These are phyloP conservation scores for Noctua pronuba DNA, from an alignment of 2,888 invertebrate species.

Conservation along the genomic window DNA sequence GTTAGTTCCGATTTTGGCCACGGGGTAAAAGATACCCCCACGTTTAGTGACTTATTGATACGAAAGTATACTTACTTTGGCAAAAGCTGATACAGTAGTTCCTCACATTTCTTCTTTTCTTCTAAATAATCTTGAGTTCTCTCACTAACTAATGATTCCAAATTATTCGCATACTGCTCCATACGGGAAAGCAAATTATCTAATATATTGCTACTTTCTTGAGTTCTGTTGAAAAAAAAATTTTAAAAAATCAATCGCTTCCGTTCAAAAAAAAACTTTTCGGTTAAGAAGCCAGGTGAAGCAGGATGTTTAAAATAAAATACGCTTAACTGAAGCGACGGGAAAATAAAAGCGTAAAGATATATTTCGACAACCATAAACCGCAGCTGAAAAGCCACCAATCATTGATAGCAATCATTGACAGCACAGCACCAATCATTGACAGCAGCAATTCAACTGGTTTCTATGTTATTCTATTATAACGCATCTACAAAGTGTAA, in stretches of 20 bases:
- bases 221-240: constrained; percentile 91
- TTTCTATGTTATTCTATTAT: neutral
- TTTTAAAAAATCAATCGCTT: neutral
- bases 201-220: constrained; percentile 97
- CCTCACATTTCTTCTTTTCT: constrained; percentile 99
- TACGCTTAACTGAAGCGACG: neutral
- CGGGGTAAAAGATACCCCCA: neutral
- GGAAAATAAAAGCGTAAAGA: neutral
- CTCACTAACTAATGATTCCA: constrained; percentile 98
- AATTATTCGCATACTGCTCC: constrained; percentile 99
- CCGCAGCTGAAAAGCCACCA: neutral
- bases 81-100: constrained; percentile 98
- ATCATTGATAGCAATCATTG: neutral
- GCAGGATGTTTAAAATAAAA: neutral
- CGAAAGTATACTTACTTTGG: constrained; percentile 93
- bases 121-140: constrained; percentile 99
- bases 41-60: neutral
- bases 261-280: neutral
- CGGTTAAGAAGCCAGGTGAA: constrained; percentile 12
- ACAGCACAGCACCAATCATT: neutral
- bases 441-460: neutral
- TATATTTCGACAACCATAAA: neutral
- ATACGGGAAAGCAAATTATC: constrained; percentile 99
- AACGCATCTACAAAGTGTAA: neutral
- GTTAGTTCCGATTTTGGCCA: neutral